Percentiles rank a stretch among this genome's conserved stretches.
These are phyloP conservation scores for Oryzias woworae DNA, from an alignment of 2,113 vertebrate species.

Conservation along the genomic window DNA sequence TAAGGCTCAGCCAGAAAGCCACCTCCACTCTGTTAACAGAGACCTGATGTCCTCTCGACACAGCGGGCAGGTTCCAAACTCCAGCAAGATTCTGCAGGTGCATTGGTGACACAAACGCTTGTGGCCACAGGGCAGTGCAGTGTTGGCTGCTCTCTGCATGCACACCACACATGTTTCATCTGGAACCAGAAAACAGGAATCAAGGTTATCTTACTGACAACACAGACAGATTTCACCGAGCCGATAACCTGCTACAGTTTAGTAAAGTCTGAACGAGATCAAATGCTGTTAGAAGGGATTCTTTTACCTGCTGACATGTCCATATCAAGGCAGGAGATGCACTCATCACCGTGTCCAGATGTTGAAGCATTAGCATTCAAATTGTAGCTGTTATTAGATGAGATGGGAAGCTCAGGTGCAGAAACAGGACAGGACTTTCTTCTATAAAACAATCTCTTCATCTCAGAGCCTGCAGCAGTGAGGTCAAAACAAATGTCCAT, in stretches of 20 bases:
- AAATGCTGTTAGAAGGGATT: not conserved
- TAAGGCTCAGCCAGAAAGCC: not conserved
- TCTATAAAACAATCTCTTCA: not conserved
- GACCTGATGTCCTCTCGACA: slow-evolving; percentile 54
- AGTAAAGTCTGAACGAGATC: not conserved
- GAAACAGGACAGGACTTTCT: slow-evolving; percentile 64
- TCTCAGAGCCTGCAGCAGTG: slow-evolving; percentile 67
- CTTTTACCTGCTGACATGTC: slow-evolving; percentile 29
- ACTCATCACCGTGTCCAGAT: not conserved
- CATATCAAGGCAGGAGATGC: not conserved
- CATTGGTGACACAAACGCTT: slow-evolving; percentile 69
- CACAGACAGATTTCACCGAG: not conserved
- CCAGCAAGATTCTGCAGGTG: slow-evolving; percentile 8
- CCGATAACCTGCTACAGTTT: not conserved
- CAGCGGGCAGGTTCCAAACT: slow-evolving; percentile 70
- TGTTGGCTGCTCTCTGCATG: slow-evolving; percentile 9
- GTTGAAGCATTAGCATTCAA: not conserved
- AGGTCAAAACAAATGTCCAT: not conserved
- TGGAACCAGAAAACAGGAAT: slow-evolving; percentile 18
- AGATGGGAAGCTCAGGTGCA: not conserved
- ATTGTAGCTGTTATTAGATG: not conserved
- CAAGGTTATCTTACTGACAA: slow-evolving; percentile 4
- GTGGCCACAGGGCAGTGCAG: slow-evolving; percentile 68
- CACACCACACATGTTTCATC: slow-evolving; percentile 67
- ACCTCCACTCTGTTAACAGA: fast-evolving